These are phyloP conservation scores for Holacanthus passer DNA, from an alignment of 2,113 vertebrate species.

Conservation along the genomic window DNA sequence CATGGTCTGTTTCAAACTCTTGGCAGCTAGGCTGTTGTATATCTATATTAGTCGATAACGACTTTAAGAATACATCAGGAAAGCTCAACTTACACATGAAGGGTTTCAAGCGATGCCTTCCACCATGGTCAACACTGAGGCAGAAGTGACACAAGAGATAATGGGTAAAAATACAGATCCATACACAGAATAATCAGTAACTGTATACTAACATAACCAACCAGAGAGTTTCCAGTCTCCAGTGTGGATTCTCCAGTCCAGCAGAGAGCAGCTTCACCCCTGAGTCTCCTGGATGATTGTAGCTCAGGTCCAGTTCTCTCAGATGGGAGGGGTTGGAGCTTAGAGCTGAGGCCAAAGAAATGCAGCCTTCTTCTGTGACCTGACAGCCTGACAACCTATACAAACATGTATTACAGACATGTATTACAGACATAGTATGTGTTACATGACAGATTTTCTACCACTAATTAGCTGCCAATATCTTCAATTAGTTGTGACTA, in stretches of 20 bases:
- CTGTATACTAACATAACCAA: neutral
- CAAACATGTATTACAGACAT: too few species aligned
- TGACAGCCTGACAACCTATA: conserved; percentile 23
- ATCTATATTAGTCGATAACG: too few species aligned
- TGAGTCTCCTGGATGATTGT: conserved; percentile 21
- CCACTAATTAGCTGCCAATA: too few species aligned
- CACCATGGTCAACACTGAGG: conserved; percentile 12
- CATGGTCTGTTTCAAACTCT: too few species aligned
- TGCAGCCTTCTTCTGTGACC: conserved; percentile 16
- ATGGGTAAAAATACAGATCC: neutral
- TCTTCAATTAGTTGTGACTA: too few species aligned
- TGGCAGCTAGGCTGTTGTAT: too few species aligned
- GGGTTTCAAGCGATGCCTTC: conserved; percentile 11
- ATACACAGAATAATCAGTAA: neutral
- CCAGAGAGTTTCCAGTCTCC: neutral
- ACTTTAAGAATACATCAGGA: too few species aligned
- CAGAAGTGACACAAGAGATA: neutral
- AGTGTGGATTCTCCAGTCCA: neutral
- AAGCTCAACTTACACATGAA: conserved; percentile 9
- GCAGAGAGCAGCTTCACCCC: neutral
- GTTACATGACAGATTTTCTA: too few species aligned
- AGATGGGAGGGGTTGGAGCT: conserved; percentile 25
- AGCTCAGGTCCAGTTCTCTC: conserved; percentile 33
- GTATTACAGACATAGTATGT: too few species aligned
- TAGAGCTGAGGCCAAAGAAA: conserved; percentile 12